Evolutionary conservation across 2,113 vertebrate genomes (phyloP).

Genomic region (Ageneiosus marmoratus): DNA sequence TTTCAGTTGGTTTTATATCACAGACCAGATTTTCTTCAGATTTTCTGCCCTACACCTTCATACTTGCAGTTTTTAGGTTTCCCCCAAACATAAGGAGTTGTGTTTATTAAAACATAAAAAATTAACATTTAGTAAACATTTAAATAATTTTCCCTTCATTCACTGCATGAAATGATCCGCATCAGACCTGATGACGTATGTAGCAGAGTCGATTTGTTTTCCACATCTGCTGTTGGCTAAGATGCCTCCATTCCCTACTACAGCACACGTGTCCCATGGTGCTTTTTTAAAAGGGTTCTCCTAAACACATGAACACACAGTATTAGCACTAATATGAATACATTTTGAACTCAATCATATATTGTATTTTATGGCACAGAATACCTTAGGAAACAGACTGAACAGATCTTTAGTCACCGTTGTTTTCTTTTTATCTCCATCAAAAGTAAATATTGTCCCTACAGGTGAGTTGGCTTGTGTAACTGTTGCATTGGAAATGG

Average conservation of each 20-base stretch:
- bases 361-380: neutral
- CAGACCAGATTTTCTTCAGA: neutral
- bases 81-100: neutral
- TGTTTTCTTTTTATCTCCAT: constrained; percentile 66
- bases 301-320: constrained; percentile 52
- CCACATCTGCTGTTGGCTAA: constrained; percentile 74
- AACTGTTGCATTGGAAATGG: constrained; percentile 64
- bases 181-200: constrained; percentile 74
- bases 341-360: neutral
- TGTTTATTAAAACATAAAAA: neutral
- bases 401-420: constrained; percentile 66
- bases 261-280: constrained; percentile 65
- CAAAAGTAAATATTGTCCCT: constrained; percentile 68
- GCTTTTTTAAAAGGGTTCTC: constrained; percentile 65
- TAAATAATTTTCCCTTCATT: too few relatives aligned
- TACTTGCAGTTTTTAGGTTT: neutral
- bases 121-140: neutral
- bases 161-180: neutral
- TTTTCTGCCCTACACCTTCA: neutral
- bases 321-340: neutral
- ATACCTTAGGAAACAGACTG: constrained; percentile 68
- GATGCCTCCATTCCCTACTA: constrained; percentile 77
- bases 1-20: too few relatives aligned
- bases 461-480: constrained; percentile 72
- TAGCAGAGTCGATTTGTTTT: constrained; percentile 66